Conservation (phyloP, 2,113 vertebrate species). For the Microcebus tavaratra region DNA sequence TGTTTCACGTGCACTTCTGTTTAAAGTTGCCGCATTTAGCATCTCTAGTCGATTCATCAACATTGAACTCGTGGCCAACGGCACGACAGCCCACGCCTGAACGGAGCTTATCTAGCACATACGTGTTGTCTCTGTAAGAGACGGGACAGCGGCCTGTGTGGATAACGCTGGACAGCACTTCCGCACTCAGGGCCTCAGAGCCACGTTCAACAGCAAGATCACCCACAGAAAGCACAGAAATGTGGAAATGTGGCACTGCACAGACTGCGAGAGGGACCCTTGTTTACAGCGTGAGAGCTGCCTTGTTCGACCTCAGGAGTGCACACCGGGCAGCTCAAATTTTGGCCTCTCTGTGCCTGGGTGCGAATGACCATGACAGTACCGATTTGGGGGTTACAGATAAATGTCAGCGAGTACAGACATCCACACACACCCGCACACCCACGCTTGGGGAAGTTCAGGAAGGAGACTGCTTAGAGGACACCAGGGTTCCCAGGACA, state of each 20-base stretch:
- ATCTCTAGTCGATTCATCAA: neutral
- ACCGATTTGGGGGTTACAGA: neutral
- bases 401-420: neutral
- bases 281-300: too few relatives aligned
- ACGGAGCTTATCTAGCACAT: neutral
- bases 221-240: neutral
- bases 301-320: neutral
- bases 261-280: neutral
- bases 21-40: neutral
- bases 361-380: neutral
- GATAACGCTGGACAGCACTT: neutral
- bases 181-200: too few relatives aligned
- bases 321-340: rapidly evolving
- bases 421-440: neutral
- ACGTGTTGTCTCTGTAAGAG: neutral
- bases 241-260: neutral
- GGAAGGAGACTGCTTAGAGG: neutral
- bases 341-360: neutral
- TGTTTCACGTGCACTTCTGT: neutral
- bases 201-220: neutral
- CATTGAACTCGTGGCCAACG: neutral
- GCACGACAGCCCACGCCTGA: neutral
- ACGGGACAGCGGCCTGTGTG: neutral
- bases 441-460: neutral
- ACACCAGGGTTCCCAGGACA: too few relatives aligned